A percentile compares a stretch with the other conserved stretches of the same genome.
Conservation (phyloP, 2,113 vertebrate genomes). For the Pelusios castaneus region DNA sequence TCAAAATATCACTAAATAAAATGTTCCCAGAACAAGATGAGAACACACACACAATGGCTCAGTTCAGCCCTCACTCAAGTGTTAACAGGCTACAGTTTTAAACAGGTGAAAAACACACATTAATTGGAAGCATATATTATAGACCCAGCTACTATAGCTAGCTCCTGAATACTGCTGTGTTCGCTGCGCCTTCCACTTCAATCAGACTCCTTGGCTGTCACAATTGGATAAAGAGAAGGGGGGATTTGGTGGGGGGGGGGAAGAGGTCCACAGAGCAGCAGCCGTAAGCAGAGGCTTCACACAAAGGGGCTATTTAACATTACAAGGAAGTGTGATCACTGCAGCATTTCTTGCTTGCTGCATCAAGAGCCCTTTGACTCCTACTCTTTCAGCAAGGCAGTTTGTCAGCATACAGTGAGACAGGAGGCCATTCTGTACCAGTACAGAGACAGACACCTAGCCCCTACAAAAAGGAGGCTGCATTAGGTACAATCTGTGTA, state of each 20-base stretch:
- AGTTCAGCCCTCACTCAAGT: background rate
- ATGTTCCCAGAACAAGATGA: background rate
- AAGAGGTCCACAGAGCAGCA: too few relatives aligned
- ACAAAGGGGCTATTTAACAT: background rate
- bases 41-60: background rate
- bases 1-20: background rate
- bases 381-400: background rate
- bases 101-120: slow-evolving; percentile 12
- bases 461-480: background rate
- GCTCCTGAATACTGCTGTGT: background rate
- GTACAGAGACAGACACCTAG: background rate
- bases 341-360: background rate
- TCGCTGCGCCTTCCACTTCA: background rate
- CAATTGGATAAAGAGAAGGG: background rate
- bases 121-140: background rate
- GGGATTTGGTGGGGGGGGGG: too few relatives aligned
- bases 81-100: slow-evolving; percentile 3
- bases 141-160: background rate
- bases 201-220: background rate
- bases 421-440: background rate
- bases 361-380: background rate
- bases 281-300: background rate
- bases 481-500: background rate
- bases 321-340: background rate
- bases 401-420: background rate